Conservation (phyloP, 2,888 invertebrate genomes). For the Drosophila melanosoma region DNA sequence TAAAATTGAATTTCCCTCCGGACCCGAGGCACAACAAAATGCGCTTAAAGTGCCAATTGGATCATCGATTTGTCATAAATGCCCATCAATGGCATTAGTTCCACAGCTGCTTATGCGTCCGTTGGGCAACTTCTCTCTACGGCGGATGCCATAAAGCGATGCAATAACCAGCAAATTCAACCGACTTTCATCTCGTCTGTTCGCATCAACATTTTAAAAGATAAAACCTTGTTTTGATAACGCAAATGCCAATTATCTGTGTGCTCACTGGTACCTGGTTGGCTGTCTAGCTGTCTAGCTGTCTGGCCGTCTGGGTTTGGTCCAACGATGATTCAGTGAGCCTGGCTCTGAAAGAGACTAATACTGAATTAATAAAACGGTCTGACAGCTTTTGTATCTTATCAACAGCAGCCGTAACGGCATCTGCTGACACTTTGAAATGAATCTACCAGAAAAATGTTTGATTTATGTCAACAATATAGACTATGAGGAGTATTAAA, state of each 20-base stretch:
- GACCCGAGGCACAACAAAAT: constrained; percentile 17
- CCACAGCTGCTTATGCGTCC: constrained; percentile 21
- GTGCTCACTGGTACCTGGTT: constrained; percentile 6
- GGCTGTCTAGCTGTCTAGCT: neutral
- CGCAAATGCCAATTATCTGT: constrained; percentile 66
- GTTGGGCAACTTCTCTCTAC: constrained; percentile 16
- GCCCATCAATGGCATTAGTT: constrained; percentile 30
- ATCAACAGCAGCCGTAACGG: constrained; percentile 48
- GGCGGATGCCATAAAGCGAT: constrained; percentile 49
- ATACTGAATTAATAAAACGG: constrained; percentile 46
- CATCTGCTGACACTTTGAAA: constrained; percentile 60
- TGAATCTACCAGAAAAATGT: constrained; percentile 62
- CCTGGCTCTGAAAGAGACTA: constrained; percentile 31
- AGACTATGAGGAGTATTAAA: constrained; percentile 9
- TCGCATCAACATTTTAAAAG: constrained; percentile 46
- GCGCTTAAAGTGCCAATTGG: constrained; percentile 33
- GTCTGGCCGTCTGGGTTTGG: neutral
- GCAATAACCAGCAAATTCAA: constrained; percentile 63
- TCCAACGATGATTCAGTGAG: constrained; percentile 61
- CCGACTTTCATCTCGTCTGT: constrained; percentile 34
- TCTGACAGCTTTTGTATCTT: constrained; percentile 49
- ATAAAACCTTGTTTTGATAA: constrained; percentile 52
- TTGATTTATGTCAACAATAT: constrained; percentile 71
- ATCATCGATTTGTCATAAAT: constrained; percentile 60
- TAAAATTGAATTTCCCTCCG: constrained; percentile 41